Evolutionary conservation across 1,140 invertebrate genomes (phyloP).

Genomic region (Macrobrachium rosenbergii): DNA sequence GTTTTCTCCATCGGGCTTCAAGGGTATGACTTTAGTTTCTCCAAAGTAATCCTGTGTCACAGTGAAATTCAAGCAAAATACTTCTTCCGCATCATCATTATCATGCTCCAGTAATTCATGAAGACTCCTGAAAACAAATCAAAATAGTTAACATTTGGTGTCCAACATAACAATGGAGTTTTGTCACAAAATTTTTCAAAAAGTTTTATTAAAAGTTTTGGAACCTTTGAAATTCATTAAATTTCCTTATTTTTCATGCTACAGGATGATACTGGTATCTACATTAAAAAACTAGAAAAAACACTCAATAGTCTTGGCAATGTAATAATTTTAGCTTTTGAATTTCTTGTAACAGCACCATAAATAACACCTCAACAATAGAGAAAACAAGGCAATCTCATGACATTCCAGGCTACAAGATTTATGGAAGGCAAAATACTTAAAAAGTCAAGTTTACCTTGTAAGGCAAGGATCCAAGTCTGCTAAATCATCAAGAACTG

Average conservation of each 20-base stretch:
- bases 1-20: conserved; percentile 85
- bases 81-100: conserved; percentile 84
- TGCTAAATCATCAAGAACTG: conserved; percentile 83
- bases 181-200: too few species aligned
- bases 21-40: conserved; percentile 79
- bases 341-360: too few species aligned
- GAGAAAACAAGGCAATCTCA: conserved; percentile 7
- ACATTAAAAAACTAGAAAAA: too few species aligned
- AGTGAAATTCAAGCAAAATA: conserved; percentile 89
- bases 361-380: too few species aligned
- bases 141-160: too few species aligned
- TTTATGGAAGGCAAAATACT: conserved; percentile 43
- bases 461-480: conserved; percentile 83
- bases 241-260: too few species aligned
- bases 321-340: too few species aligned
- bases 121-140: conserved; percentile 75
- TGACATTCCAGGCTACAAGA: background rate
- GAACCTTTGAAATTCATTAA: too few species aligned
- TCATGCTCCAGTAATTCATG: conserved; percentile 86
- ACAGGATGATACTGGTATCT: too few species aligned
- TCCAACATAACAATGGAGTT: too few species aligned
- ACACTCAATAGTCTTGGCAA: too few species aligned
- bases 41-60: conserved; percentile 86
- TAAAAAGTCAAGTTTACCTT: conserved; percentile 74
- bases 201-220: too few species aligned